phyloP scores from a whole-genome alignment of 2,797 vertebrate genomes.

The Sciurus vulgaris region DNA sequence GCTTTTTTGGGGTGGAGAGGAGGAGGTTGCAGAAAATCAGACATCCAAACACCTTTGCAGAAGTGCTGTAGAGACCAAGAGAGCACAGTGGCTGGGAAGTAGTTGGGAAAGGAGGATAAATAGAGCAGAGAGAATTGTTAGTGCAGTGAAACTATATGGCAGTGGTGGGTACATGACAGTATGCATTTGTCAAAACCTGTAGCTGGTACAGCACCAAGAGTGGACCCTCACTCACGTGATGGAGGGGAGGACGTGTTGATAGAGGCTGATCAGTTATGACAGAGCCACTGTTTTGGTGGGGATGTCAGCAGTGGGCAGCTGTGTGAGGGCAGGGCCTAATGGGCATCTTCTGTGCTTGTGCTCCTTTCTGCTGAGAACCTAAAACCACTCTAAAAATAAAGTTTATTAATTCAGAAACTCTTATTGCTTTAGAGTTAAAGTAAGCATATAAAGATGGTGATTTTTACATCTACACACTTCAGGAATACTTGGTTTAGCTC shows the following conservation, averaged over 20 bases:
- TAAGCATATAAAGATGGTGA: background rate
- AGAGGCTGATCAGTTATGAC: background rate
- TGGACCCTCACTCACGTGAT: background rate
- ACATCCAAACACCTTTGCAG: background rate
- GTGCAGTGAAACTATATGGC: background rate
- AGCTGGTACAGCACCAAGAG: background rate
- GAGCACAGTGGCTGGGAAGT: background rate
- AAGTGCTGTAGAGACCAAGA: background rate
- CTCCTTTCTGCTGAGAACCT: background rate
- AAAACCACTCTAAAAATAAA: background rate
- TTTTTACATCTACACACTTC: background rate
- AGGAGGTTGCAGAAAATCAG: background rate
- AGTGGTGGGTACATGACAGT: background rate
- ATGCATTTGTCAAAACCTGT: background rate
- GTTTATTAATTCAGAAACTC: background rate
- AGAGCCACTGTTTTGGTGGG: background rate
- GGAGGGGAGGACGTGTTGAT: background rate
- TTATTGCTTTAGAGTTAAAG: conserved; percentile 13
- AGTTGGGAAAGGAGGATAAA: background rate
- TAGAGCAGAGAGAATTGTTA: background rate
- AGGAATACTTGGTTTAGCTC: background rate
- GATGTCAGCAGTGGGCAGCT: background rate
- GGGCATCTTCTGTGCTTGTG: background rate
- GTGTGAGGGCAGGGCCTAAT: background rate
- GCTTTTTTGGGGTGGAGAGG: background rate